Evolutionary conservation across 30 jellyfish, hydroid and myxozoan genomes (phyloP), one percentile per base, ranked within the genome.

Genomic region (Pseudorhiza aurosa): DNA sequence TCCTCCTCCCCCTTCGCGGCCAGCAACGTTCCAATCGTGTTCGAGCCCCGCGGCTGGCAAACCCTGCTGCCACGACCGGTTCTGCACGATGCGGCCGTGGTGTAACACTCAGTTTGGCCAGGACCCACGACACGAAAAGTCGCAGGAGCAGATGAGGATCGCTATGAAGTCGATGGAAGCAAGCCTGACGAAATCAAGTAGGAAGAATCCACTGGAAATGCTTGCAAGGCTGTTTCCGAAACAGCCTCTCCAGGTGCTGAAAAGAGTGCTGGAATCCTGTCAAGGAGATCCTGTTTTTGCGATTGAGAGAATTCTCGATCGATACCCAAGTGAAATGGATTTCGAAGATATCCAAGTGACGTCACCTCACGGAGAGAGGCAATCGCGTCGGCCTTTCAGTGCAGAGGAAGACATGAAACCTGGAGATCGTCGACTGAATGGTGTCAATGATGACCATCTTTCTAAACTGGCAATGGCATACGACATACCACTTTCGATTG

Each of bases 201-300:
- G 81, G 46, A 93, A 75, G 58, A 63, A 96, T 32, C 97, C 99
- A 24, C 30, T 93, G 47, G 92, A 93, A 33, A 93, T 85, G 96
- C 73, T 93, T 40, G 87, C 97, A 2, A 71, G 99, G 17, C 81
- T 93, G 9, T 93, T 93, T 55, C 99, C 99, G 31, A 82, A 82
- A 24, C 99, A 93, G 27, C 63, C 97, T 17, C 22, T 78, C 8
- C 93, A 64, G 25, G 55, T 72, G 29, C 81, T 93, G 14, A 85
- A 93, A 77, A 73, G 84, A 28, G 90, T 82, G 28, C 72, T 93
- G 17, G 92, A 86, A 17, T 47, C 77, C 2, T 93, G 99, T 58
- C 96, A 87, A 45, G 96, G 96, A 1, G 99, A 93, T 59, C 96
- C 99, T 0, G 99, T 87, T 30, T 77, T 65, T 9, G 96, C 99